Conservation (phyloP, 1,140 invertebrate genomes). For the Triops longicaudatus region DNA sequence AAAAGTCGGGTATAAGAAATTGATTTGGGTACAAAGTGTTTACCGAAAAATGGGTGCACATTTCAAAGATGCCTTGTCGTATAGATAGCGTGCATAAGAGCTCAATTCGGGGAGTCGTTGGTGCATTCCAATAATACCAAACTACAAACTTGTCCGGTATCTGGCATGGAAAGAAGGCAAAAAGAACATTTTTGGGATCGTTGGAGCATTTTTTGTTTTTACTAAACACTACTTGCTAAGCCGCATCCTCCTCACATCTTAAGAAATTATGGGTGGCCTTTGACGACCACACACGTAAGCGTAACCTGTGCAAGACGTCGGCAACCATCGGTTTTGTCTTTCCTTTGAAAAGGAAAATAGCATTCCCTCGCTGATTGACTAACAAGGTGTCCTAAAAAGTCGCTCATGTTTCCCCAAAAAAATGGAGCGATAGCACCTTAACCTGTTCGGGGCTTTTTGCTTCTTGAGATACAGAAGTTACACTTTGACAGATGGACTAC, state of each 20-base stretch:
- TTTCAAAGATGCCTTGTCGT: neutral
- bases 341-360: neutral
- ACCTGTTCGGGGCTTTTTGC: no score
- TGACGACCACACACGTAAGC: constrained; percentile 10
- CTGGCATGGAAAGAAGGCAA: neutral
- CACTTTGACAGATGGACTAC: no score
- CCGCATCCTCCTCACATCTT: neutral
- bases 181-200: neutral
- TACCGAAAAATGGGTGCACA: neutral
- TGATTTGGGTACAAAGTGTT: neutral
- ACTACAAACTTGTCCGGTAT: neutral
- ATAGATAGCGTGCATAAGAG: neutral
- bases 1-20: neutral
- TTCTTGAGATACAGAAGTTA: no score
- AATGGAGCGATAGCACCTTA: no score
- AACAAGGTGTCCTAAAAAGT: neutral
- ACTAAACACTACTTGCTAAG: neutral
- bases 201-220: neutral
- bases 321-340: neutral
- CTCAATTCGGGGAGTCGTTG: neutral
- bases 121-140: neutral
- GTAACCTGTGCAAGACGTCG: neutral
- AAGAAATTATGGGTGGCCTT: constrained; percentile 6
- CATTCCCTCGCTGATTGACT: neutral
- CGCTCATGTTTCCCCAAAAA: no score